Evolutionary conservation across 1,140 invertebrate genomes (phyloP).

Genomic region (Stenopsyche tienmushanensis): DNA sequence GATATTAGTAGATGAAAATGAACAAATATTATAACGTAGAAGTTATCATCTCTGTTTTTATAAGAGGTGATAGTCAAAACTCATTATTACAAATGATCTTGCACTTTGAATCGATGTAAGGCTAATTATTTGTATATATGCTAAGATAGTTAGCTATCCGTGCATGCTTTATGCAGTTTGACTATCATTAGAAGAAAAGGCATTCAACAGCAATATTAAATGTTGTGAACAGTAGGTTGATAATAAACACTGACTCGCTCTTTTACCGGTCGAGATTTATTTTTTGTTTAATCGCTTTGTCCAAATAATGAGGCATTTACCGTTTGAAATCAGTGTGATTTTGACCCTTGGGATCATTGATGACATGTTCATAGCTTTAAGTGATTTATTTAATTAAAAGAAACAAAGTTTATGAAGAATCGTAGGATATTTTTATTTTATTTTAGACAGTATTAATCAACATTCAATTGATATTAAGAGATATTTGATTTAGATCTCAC

Average conservation of each 20-base stretch:
- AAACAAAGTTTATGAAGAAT: slow-evolving; percentile 24
- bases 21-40: slow-evolving; percentile 40
- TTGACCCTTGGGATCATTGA: slow-evolving; percentile 37
- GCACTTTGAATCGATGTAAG: slow-evolving; percentile 26
- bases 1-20: slow-evolving; percentile 32
- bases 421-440: slow-evolving; percentile 39
- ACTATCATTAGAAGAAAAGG: slow-evolving; percentile 28
- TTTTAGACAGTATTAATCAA: slow-evolving; percentile 43
- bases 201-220: slow-evolving; percentile 39
- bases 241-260: slow-evolving; percentile 6
- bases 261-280: slow-evolving; percentile 34
- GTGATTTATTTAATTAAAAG: slow-evolving; percentile 34
- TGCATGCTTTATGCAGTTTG: slow-evolving; percentile 33
- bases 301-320: slow-evolving; percentile 1
- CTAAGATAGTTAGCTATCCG: slow-evolving; percentile 24
- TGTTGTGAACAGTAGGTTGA: slow-evolving; percentile 29
- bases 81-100: slow-evolving; percentile 32
- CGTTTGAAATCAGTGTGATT: slow-evolving; percentile 19
- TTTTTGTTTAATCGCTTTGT: slow-evolving; percentile 1
- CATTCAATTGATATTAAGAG: slow-evolving; percentile 43
- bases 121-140: slow-evolving; percentile 32
- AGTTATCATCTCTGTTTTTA: slow-evolving; percentile 33
- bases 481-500: slow-evolving; percentile 42
- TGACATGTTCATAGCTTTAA: slow-evolving; percentile 43
- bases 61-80: slow-evolving; percentile 31